phyloP scores from a whole-genome alignment of 2,888 invertebrate species.

The Barypeithes pellucidus region DNA sequence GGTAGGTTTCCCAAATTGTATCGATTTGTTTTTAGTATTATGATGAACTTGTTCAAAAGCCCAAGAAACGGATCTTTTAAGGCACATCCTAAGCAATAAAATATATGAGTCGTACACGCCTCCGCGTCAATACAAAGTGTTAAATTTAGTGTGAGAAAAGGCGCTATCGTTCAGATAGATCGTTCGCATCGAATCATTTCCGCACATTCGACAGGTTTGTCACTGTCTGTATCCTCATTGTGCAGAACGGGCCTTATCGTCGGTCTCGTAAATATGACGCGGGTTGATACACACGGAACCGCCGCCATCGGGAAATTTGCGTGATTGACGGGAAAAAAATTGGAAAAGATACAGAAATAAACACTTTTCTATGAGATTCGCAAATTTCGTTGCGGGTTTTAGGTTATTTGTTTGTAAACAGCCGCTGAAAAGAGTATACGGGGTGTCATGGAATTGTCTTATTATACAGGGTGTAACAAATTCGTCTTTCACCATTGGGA shows the following conservation, averaged over 20 bases:
- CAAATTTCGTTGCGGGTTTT: too few species aligned
- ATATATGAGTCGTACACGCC: slow-evolving; percentile 24
- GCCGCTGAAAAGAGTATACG: too few species aligned
- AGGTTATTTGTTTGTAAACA: too few species aligned
- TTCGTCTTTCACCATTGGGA: too few species aligned
- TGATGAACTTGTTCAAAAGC: too few species aligned
- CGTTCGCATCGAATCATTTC: slow-evolving; percentile 53
- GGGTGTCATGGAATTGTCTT: too few species aligned
- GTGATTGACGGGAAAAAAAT: slow-evolving; percentile 54
- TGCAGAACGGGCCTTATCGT: slow-evolving; percentile 52
- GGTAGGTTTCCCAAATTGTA: too few species aligned
- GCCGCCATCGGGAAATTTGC: slow-evolving; percentile 50
- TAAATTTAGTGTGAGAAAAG: slow-evolving; percentile 57
- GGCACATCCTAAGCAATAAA: slow-evolving; percentile 4
- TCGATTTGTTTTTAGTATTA: too few species aligned
- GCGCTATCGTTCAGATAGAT: slow-evolving; percentile 52
- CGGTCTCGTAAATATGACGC: slow-evolving; percentile 52
- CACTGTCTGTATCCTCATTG: slow-evolving; percentile 55
- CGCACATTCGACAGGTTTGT: slow-evolving; percentile 57
- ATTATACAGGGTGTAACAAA: too few species aligned
- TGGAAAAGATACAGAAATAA: slow-evolving; percentile 38
- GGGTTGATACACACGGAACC: slow-evolving; percentile 27
- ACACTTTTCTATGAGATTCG: slow-evolving; percentile 16
- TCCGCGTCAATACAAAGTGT: slow-evolving; percentile 41
- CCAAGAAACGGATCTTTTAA: too few species aligned